These are phyloP conservation scores for Catocala nupta DNA, from an alignment of 2,888 invertebrate genomes.

Conservation along the genomic window DNA sequence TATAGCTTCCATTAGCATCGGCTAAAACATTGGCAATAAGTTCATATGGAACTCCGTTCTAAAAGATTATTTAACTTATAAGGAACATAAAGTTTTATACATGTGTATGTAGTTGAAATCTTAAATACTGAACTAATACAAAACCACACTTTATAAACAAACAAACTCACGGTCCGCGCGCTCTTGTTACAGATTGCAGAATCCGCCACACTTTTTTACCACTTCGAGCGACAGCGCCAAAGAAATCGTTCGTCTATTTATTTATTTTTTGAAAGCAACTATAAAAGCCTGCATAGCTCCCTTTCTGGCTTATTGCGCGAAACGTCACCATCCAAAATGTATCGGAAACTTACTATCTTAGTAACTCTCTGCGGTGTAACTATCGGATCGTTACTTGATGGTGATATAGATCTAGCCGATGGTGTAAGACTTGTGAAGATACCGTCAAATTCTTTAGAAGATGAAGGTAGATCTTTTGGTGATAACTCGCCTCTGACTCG, in stretches of 20 bases:
- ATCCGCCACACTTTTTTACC: slow-evolving; percentile 53
- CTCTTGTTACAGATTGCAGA: slow-evolving; percentile 43
- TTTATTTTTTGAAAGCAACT: slow-evolving; percentile 84
- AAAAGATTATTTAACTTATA: no score
- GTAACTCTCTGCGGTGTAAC: slow-evolving; percentile 57
- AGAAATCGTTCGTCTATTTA: slow-evolving; percentile 70
- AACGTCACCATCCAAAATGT: slow-evolving; percentile 73
- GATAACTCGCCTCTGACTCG: slow-evolving; percentile 86
- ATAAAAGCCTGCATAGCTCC: slow-evolving; percentile 74
- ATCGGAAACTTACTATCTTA: slow-evolving; percentile 60
- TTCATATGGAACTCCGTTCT: no score
- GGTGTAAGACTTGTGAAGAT: slow-evolving; percentile 89
- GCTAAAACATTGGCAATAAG: no score
- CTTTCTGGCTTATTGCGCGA: slow-evolving; percentile 79
- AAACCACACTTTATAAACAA: slow-evolving; percentile 20
- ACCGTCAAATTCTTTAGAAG: slow-evolving; percentile 80
- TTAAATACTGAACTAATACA: no score
- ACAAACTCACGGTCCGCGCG: slow-evolving; percentile 31
- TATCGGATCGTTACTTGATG: slow-evolving; percentile 72
- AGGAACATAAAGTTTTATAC: no score
- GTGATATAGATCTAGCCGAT: slow-evolving; percentile 87
- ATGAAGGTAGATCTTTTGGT: slow-evolving; percentile 80
- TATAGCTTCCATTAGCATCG: no score
- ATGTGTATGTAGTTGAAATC: no score
- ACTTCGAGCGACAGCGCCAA: slow-evolving; percentile 55